A percentile compares a stretch with the other conserved stretches of the same genome.
phyloP scores from a whole-genome alignment of 2,888 invertebrate genomes.

The Leucophenga maculata region DNA sequence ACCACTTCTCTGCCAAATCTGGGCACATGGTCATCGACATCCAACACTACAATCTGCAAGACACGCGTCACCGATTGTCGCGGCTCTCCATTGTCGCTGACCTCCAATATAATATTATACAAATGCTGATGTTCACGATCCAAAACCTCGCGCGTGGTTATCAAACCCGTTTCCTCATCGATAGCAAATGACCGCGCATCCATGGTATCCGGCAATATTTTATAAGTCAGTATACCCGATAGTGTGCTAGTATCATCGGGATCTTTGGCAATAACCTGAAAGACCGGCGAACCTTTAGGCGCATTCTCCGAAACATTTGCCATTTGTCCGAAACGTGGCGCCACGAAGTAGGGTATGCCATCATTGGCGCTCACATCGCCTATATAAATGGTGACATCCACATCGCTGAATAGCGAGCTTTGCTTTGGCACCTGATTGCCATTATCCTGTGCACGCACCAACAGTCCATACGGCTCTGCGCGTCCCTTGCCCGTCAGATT shows the following conservation, averaged over 20 bases:
- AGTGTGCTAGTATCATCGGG: conserved; percentile 85
- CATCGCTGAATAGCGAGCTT: conserved; percentile 76
- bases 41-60: conserved; percentile 79
- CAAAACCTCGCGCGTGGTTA: conserved; percentile 79
- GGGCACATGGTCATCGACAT: conserved; percentile 86
- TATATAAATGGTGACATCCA: conserved; percentile 78
- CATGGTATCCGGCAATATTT: conserved; percentile 80
- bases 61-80: conserved; percentile 83
- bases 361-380: conserved; percentile 87
- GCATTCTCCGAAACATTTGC: conserved; percentile 83
- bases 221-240: conserved; percentile 81
- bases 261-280: conserved; percentile 83
- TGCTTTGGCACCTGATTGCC: conserved; percentile 75
- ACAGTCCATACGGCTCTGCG: conserved; percentile 80
- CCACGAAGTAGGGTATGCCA: conserved; percentile 83
- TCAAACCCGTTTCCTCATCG: conserved; percentile 80
- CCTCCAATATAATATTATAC: conserved; percentile 85
- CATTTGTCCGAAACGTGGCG: conserved; percentile 80
- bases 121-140: conserved; percentile 83
- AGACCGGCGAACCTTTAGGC: conserved; percentile 81
- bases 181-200: conserved; percentile 78
- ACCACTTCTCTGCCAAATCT: conserved; percentile 80
- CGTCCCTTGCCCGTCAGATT: conserved; percentile 83
- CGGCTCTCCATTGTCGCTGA: conserved; percentile 84
- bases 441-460: conserved; percentile 80